Base-by-base conservation (phyloP, 2,888 invertebrate species). In the Luperina testacea region DNA sequence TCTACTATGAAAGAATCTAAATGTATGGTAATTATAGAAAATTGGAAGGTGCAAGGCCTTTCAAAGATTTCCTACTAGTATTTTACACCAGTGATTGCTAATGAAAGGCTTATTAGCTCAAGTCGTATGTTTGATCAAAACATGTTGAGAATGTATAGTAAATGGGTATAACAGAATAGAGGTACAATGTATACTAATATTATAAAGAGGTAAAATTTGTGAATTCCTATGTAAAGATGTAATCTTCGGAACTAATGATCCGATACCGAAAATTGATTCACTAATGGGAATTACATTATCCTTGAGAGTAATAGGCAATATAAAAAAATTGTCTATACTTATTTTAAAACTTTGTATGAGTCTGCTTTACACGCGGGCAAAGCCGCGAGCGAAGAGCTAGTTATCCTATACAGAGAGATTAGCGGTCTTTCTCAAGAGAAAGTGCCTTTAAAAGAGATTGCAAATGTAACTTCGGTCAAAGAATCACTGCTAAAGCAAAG, bases 41-140 rank as follows among this genome's bases (percentile, higher is more conserved):
- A 32, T 32, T 24, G 13, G 74, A 48, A 51, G 57, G 51, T 74
- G 7, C 51, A 7, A n/a, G n/a, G 13, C 42, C 6, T 42, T 17
- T 64, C 24, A 57, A 59, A 53, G 24, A 32, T 32, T 70, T 32
- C 15, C 6, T 32, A 53, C 51, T 51, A 70, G 27, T 57, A 57
- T 2, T 32, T 38, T 2, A 65, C 38, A 57, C 9, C 20, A 67
- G 61, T 38, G 5, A 51, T 67, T 27, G 80, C 67, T 53, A 81
- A 61, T 53, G 59, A 76, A 53, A 75, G 67, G 67, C n/a, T 59
- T 75, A 68, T 75, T 75, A 53, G 75, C 15, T 59, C 74, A 51
- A 74, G n/a, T 75, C 48, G 76, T 73, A 13, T 76, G 48, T 80
- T 61, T 61, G 17, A 53, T 38, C 1, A 1, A 24, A 71, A 51